phyloP scores from a whole-genome alignment of 2,888 invertebrate species.

The Trissoscelio sp. region DNA sequence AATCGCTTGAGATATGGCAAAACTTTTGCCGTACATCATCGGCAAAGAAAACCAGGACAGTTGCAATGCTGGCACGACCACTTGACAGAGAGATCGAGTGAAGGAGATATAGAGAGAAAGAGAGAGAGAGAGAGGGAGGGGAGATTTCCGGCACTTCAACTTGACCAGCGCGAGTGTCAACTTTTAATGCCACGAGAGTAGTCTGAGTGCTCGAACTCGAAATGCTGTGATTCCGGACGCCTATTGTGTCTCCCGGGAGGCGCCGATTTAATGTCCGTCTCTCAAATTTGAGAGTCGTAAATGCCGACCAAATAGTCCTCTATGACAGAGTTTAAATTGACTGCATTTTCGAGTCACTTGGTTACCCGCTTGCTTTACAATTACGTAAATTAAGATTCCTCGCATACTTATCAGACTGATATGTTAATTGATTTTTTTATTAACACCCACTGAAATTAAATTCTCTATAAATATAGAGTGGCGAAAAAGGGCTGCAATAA shows the following conservation, averaged over 20 bases:
- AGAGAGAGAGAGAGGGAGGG: conserved; percentile 20
- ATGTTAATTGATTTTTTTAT: conserved; percentile 7
- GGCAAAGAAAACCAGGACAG: conserved; percentile 55
- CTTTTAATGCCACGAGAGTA: conserved; percentile 74
- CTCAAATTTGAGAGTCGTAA: conserved; percentile 59
- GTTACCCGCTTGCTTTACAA: conserved; percentile 19
- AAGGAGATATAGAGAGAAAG: conserved; percentile 11
- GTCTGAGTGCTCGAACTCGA: conserved; percentile 62
- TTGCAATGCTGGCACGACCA: conserved; percentile 50
- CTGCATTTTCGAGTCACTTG: conserved; percentile 23
- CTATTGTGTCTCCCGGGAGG: conserved; percentile 66
- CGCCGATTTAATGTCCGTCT: conserved; percentile 54
- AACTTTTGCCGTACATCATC: conserved; percentile 68
- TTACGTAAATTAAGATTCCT: conserved; percentile 29
- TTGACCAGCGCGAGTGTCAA: conserved; percentile 73
- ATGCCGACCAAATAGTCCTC: conserved; percentile 53
- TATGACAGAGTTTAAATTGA: conserved; percentile 42
- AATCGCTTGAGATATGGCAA: conserved; percentile 63
- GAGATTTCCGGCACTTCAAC: conserved; percentile 70
- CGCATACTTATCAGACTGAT: conserved; percentile 2
- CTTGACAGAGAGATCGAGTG: conserved; percentile 15
- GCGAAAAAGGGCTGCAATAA: too few relatives aligned
- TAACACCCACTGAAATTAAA: not conserved
- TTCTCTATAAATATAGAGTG: too few relatives aligned
- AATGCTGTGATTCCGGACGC: conserved; percentile 53